A percentile compares a stretch with the other conserved stretches of the same genome.
phyloP scores from a whole-genome alignment of 2,888 invertebrate genomes.

The Rhorus exstirpatorius region DNA sequence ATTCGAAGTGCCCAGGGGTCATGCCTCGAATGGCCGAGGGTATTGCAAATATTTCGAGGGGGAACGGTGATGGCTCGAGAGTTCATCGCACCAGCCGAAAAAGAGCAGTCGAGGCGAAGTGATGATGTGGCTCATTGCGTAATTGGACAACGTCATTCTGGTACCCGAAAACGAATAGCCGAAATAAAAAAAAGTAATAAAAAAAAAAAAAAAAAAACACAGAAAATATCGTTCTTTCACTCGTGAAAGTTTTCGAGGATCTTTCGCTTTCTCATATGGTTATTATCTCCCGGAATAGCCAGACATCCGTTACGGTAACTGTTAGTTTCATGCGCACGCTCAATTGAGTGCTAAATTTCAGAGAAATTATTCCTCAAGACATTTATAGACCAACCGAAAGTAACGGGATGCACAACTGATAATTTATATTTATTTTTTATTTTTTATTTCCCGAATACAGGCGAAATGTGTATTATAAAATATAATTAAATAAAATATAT shows the following conservation, averaged over 20 bases:
- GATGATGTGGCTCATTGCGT: slow-evolving; percentile 56
- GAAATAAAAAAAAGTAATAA: slow-evolving; percentile 13
- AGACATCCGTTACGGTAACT: slow-evolving; percentile 26
- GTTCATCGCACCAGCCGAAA: slow-evolving; percentile 62
- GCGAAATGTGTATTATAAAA: no score
- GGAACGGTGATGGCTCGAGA: slow-evolving; percentile 26
- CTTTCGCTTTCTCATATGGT: slow-evolving; percentile 30
- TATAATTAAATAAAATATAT: no score
- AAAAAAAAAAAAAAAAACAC: slow-evolving; percentile 10
- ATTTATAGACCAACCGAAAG: neutral
- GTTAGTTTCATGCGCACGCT: neutral
- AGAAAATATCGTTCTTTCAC: slow-evolving; percentile 38
- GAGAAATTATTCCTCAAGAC: slow-evolving; percentile 11
- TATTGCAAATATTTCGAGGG: slow-evolving; percentile 56
- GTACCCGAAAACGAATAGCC: neutral
- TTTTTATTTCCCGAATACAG: no score
- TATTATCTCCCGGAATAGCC: slow-evolving; percentile 31
- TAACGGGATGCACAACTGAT: no score
- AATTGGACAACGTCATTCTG: slow-evolving; percentile 53
- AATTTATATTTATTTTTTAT: no score
- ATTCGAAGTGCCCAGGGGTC: slow-evolving; percentile 35
- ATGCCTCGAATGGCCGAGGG: slow-evolving; percentile 13
- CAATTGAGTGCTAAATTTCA: slow-evolving; percentile 6
- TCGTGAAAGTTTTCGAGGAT: slow-evolving; percentile 51
- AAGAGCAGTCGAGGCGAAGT: slow-evolving; percentile 47